phyloP scores from a whole-genome alignment of 2,888 invertebrate species.

The Globia sparganii region DNA sequence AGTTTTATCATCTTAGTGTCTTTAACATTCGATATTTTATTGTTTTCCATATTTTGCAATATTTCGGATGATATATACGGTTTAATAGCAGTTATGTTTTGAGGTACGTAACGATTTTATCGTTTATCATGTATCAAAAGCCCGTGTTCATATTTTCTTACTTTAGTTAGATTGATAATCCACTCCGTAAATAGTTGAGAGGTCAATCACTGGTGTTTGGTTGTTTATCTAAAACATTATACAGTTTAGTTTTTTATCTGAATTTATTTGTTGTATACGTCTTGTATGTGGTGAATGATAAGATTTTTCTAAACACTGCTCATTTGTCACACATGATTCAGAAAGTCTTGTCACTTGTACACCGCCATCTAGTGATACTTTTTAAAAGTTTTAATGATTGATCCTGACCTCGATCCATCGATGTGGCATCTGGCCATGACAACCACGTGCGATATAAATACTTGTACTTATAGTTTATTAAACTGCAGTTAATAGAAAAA shows the following conservation, averaged over 20 bases:
- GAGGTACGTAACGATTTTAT: conserved; percentile 73
- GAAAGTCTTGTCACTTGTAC: neutral
- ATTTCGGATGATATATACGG: conserved; percentile 37
- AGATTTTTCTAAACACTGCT: neutral
- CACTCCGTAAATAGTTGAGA: conserved; percentile 82
- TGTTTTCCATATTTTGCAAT: conserved; percentile 46
- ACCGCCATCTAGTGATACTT: neutral
- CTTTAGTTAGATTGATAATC: conserved; percentile 71
- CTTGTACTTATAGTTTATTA: neutral
- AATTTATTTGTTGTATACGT: neutral
- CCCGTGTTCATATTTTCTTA: conserved; percentile 76
- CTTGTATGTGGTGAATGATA: neutral
- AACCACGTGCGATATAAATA: neutral
- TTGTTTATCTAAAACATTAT: conserved; percentile 76
- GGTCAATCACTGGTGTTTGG: conserved; percentile 81
- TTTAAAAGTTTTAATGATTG: neutral
- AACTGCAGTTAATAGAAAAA: neutral
- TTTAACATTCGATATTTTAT: conserved; percentile 48
- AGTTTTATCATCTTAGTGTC: conserved; percentile 49
- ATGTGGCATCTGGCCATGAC: neutral
- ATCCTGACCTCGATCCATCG: neutral
- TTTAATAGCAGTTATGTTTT: conserved; percentile 52
- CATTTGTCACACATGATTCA: neutral
- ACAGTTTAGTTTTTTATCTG: neutral
- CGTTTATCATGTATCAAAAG: conserved; percentile 76